phyloP scores from a whole-genome alignment of 2,113 vertebrate genomes.

The Ranitomeya imitator region DNA sequence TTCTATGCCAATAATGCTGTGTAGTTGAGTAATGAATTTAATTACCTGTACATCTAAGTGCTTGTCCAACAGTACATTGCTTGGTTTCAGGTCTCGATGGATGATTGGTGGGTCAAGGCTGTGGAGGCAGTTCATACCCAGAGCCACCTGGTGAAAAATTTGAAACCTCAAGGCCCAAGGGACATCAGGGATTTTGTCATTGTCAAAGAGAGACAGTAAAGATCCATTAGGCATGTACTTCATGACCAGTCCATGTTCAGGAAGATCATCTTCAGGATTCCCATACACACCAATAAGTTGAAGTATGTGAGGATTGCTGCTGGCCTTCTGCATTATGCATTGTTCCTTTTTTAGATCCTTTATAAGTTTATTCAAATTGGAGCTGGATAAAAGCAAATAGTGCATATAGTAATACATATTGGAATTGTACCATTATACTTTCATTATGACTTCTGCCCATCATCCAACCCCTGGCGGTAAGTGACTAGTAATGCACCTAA shows the following conservation, averaged over 20 bases:
- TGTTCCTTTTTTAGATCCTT: slow-evolving; percentile 39
- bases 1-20: background rate
- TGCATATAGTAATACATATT: background rate
- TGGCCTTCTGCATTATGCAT: slow-evolving; percentile 42
- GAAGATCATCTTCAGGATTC: slow-evolving; percentile 13
- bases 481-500: no score
- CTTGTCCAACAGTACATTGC: slow-evolving; percentile 40
- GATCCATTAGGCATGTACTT: slow-evolving; percentile 50
- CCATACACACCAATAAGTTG: slow-evolving; percentile 35
- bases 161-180: slow-evolving; percentile 51
- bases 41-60: slow-evolving; percentile 44
- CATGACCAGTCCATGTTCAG: slow-evolving; percentile 42
- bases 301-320: slow-evolving; percentile 13
- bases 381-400: background rate
- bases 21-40: background rate
- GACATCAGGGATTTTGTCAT: background rate
- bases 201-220: slow-evolving; percentile 13
- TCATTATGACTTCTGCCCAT: background rate
- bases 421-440: background rate
- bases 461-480: background rate
- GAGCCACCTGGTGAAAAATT: slow-evolving; percentile 44
- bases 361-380: background rate
- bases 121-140: slow-evolving; percentile 54
- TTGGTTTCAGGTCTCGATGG: slow-evolving; percentile 50
- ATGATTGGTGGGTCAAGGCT: slow-evolving; percentile 51